Evolutionary conservation across 2,113 vertebrate species (phyloP), one percentile per base, ranked within the genome.

Genomic region (Menura novaehollandiae): DNA sequence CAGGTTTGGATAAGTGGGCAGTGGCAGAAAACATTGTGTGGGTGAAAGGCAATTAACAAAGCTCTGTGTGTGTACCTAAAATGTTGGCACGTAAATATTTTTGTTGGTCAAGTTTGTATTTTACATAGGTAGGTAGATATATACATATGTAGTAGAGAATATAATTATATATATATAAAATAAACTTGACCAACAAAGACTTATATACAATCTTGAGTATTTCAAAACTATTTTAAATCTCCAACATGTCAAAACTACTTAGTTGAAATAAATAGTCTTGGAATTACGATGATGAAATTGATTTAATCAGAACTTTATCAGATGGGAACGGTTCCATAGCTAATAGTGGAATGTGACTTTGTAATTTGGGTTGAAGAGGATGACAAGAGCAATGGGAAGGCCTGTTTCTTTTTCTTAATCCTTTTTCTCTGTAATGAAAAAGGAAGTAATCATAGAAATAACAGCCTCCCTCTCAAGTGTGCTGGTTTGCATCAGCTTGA

Each of bases 261-360:
- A 32, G 79, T 4, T 80, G 33, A 55, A 53, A 56, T 83, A 62
- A 93, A 83, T 9, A 27, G 23, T 9, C 67, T 80, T 73, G 73
- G 80, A 46, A 47, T 88, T 52, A 73, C 43, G n/a, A 39, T 17
- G 51, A 60, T 89, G 60, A 58, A 81, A 92, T 66, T 30, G 85
- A 53, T 89, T 67, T 78, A 73, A 89, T 32, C 53, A 30, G 77
- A 83, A 88, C 73, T 93, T 80, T 68, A 93, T 89, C 74, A n/a
- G 80, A 85, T 90, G 58, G 80, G 71, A 81, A 21, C 0, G 0
- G 53, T 37, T 89, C 92, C 51, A 11, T 3, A 24, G 69, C 55
- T 78, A 66, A 32, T 13, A 85, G 49, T 15, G 66, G 72, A 88
- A 86, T 46, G 37, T 28, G 85, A 78, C 86, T 96, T 88, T 5